Evolutionary conservation across 2,888 invertebrate species (phyloP).

Genomic region (Enchytraeus crypticus): DNA sequence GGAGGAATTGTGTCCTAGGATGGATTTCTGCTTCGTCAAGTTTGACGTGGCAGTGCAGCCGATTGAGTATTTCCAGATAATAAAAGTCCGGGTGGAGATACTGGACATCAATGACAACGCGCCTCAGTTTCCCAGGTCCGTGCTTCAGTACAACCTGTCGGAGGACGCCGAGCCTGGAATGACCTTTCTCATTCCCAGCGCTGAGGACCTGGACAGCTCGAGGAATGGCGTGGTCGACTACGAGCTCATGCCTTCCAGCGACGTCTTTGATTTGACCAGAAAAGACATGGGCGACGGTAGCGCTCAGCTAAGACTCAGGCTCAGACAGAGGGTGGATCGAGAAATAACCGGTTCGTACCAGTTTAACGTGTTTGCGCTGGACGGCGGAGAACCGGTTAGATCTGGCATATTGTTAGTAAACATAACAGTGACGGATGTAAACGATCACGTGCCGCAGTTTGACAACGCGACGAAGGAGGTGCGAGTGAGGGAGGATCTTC

Average conservation of each 20-base stretch:
- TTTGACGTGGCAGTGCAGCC: constrained; percentile 24
- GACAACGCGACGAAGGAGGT: constrained; percentile 72
- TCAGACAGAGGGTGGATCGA: constrained; percentile 19
- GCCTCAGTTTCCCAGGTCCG: not conserved
- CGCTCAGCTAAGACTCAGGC: constrained; percentile 7
- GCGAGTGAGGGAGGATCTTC: constrained; percentile 71
- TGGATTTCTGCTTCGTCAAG: constrained; percentile 15
- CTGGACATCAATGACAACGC: constrained; percentile 9
- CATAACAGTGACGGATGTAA: constrained; percentile 70
- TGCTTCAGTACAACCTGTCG: not conserved
- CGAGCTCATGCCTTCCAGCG: constrained; percentile 7
- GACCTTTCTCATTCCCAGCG: constrained; percentile 11
- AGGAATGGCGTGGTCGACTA: constrained; percentile 17
- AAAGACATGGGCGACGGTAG: constrained; percentile 9
- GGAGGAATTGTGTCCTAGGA: constrained; percentile 20
- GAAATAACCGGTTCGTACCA: constrained; percentile 32
- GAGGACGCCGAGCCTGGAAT: constrained; percentile 7
- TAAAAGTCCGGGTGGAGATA: constrained; percentile 20
- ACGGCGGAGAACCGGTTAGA: constrained; percentile 79
- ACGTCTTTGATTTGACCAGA: constrained; percentile 12
- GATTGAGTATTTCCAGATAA: constrained; percentile 19
- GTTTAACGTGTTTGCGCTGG: constrained; percentile 52
- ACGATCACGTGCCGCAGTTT: constrained; percentile 90
- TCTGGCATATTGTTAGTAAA: constrained; percentile 30
- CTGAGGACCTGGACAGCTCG: constrained; percentile 6